Conservation (phyloP, 2,888 invertebrate species). For the Drosophila austrosaltans region DNA sequence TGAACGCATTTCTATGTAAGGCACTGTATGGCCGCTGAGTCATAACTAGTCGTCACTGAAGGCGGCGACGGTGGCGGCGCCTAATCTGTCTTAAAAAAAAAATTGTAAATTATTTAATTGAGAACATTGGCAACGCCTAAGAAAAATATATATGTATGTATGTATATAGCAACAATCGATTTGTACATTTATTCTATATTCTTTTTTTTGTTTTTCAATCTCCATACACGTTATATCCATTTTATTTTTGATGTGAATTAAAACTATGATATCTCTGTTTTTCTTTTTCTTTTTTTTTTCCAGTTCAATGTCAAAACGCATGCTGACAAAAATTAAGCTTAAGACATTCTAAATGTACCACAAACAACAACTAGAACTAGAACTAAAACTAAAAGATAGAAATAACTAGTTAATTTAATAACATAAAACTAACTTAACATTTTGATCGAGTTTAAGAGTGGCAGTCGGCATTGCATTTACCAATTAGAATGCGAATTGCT, state of each 20-base stretch:
- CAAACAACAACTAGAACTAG: not conserved
- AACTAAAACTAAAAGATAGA: not conserved
- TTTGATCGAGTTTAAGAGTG: slow-evolving; percentile 6
- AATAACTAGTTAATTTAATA: slow-evolving; percentile 6
- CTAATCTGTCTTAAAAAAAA: slow-evolving; percentile 62
- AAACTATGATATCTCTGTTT: not conserved
- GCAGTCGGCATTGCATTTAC: slow-evolving; percentile 15
- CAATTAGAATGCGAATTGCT: slow-evolving; percentile 13
- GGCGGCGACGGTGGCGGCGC: slow-evolving; percentile 61
- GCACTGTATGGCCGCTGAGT: slow-evolving; percentile 40
- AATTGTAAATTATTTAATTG: slow-evolving; percentile 75
- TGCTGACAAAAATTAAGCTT: not conserved
- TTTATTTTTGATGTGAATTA: slow-evolving; percentile 3
- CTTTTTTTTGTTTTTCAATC: not conserved
- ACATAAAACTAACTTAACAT: slow-evolving; percentile 4
- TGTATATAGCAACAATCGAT: slow-evolving; percentile 60
- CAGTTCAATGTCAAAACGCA: slow-evolving; percentile 11
- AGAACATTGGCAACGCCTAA: slow-evolving; percentile 67
- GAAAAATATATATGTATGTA: slow-evolving; percentile 37
- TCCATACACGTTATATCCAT: not conserved
- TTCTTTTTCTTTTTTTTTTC: not conserved
- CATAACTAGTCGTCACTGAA: slow-evolving; percentile 54
- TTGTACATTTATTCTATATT: slow-evolving; percentile 28
- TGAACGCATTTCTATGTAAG: slow-evolving; percentile 2
- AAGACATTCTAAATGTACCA: not conserved